Conservation (phyloP, 1,140 invertebrate genomes). For the Stegodyphus mimosarum region DNA sequence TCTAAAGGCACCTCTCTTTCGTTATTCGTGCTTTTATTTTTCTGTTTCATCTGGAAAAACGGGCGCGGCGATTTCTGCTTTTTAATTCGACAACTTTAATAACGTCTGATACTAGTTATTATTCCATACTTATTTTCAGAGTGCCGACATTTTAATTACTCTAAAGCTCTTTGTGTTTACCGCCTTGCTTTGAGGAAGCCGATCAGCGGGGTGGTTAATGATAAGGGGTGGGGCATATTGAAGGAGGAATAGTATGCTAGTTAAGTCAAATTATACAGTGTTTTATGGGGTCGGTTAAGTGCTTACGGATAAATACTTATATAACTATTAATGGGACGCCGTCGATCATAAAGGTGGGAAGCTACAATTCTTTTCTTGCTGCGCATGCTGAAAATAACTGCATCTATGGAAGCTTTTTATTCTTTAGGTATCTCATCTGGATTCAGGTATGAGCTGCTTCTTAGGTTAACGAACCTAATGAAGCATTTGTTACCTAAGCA, state of each 20-base stretch:
- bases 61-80: slow-evolving; percentile 24
- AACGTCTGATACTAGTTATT: slow-evolving; percentile 45
- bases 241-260: slow-evolving; percentile 10
- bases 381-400: no score
- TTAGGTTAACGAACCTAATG: no score
- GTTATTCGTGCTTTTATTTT: slow-evolving; percentile 16
- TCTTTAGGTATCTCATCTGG: no score
- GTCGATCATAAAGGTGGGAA: no score
- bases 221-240: slow-evolving; percentile 31
- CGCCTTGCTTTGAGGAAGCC: background rate
- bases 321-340: slow-evolving; percentile 29
- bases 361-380: no score
- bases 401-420: no score
- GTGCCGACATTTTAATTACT: slow-evolving; percentile 37
- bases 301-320: slow-evolving; percentile 29
- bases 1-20: slow-evolving; percentile 11
- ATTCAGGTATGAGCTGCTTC: no score
- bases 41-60: slow-evolving; percentile 2
- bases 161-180: slow-evolving; percentile 15
- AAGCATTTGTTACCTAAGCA: no score
- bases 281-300: slow-evolving; percentile 21
- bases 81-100: slow-evolving; percentile 21
- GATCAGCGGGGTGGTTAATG: slow-evolving; percentile 16
- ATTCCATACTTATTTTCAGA: slow-evolving; percentile 19
- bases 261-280: slow-evolving; percentile 19